Percentiles rank a stretch among this genome's conserved stretches.
Conservation (phyloP, 1,140 invertebrate genomes). For the Cherax destructor region DNA sequence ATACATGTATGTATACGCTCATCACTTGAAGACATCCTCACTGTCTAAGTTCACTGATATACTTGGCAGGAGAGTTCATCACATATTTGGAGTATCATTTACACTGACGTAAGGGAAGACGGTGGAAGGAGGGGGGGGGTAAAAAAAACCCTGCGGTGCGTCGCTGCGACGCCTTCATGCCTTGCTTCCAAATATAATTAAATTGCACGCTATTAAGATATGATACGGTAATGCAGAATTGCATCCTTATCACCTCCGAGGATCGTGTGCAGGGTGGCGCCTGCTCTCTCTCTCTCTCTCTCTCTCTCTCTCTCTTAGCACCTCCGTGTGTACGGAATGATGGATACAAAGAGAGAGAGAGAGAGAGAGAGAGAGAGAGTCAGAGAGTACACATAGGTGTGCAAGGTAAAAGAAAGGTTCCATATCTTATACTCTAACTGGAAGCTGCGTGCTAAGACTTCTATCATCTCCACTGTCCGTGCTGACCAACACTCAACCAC, state of each 20-base stretch:
- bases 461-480: too few relatives aligned
- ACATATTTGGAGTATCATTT: too few relatives aligned
- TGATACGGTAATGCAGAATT: slow-evolving; percentile 29
- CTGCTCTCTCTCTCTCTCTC: background rate
- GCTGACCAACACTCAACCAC: too few relatives aligned
- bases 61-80: too few relatives aligned
- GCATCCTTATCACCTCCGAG: slow-evolving; percentile 3
- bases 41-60: too few relatives aligned
- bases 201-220: slow-evolving; percentile 35
- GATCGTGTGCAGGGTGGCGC: background rate
- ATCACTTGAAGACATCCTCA: background rate
- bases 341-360: background rate
- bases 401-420: too few relatives aligned
- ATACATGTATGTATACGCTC: background rate
- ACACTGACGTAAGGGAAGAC: too few relatives aligned
- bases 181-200: slow-evolving; percentile 24
- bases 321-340: background rate
- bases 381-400: too few relatives aligned
- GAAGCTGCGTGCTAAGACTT: too few relatives aligned
- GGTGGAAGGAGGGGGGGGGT: too few relatives aligned
- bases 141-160: background rate
- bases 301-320: background rate
- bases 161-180: background rate
- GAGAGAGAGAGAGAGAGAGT: background rate
- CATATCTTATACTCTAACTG: too few relatives aligned